Evolutionary conservation across 2,113 vertebrate genomes (phyloP), one percentile per base, ranked within the genome.

Genomic region (Phyllostomus hastatus): DNA sequence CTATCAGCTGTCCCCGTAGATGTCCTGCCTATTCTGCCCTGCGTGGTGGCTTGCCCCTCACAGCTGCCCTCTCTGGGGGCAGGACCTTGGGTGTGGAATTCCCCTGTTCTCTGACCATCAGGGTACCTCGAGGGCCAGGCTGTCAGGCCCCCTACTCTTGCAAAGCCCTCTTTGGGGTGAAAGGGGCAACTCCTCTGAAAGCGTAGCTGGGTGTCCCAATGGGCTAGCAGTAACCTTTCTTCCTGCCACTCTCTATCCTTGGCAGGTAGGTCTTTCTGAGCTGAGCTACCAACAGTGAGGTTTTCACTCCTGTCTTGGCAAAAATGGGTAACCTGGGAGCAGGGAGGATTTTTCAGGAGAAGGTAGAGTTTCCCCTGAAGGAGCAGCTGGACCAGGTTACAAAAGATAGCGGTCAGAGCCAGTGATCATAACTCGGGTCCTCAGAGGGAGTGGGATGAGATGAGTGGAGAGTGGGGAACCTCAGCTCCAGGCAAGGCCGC

Each of bases 401-500:
- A 15, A 14, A 14, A 78, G 69, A 66, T 26, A 41, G 41, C 5
- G 4, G 24, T 9, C 11, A 46, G 66, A 90, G 41, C 64, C 75
- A 43, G 46, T 4, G 61, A 24, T 5, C 2, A 2, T n/a, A 19
- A n/a, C 5, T 17, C 88, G 48, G 31, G 7, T 31, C 61, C 7
- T 7, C 3, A 4, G 19, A 38, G 8, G 35, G 52, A 50, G 8
- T 24, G 26, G 50, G 11, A 11, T 28, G 52, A 57, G 64, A 5
- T 8, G 10, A 84, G 64, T 69, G 19, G 20, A 38, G 26, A 38
- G 28, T 4, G 64, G 59, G 26, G 57, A 67, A 20, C 46, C 33
- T 57, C n/a, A 1, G n/a, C 66, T 2, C 54, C 7, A 48, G 57
- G 35, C 2, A 22, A 22, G 59, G 59, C 4, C 0, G 0, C 52